Evolutionary conservation across 2,113 vertebrate species (phyloP).

Genomic region (Athene cunicularia): DNA sequence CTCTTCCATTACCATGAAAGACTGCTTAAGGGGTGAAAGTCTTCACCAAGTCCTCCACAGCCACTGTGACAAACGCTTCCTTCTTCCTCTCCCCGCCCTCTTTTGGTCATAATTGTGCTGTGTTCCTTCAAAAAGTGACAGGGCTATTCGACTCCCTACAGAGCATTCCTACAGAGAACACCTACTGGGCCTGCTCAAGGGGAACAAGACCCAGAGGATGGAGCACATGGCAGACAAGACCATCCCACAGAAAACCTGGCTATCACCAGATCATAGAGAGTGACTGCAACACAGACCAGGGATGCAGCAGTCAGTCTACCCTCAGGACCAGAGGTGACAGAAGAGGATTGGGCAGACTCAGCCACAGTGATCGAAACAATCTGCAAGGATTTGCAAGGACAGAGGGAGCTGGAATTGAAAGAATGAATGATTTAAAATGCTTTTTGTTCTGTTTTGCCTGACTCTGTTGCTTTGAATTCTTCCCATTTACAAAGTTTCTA

Average conservation of each 20-base stretch:
- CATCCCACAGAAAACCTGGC: neutral
- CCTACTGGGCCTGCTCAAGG: neutral
- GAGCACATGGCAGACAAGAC: neutral
- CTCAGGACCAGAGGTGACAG: neutral
- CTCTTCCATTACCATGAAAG: neutral
- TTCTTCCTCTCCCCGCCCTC: fast-evolving
- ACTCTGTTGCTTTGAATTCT: neutral
- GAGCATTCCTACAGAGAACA: neutral
- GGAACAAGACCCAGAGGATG: neutral
- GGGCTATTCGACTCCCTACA: neutral
- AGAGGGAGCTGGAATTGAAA: neutral
- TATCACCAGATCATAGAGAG: neutral
- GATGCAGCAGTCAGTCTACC: neutral
- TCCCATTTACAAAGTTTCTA: neutral
- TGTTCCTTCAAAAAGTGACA: neutral
- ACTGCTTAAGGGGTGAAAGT: neutral
- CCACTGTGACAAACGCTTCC: neutral
- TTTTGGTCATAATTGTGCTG: neutral
- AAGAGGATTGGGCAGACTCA: neutral
- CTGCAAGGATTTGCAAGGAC: neutral
- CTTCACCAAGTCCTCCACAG: neutral
- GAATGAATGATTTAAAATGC: neutral
- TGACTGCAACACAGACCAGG: neutral
- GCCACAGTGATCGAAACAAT: neutral
- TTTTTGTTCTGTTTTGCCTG: neutral